These are phyloP conservation scores for Melanotaenia boesemani DNA, from an alignment of 2,797 vertebrate genomes.

Conservation along the genomic window DNA sequence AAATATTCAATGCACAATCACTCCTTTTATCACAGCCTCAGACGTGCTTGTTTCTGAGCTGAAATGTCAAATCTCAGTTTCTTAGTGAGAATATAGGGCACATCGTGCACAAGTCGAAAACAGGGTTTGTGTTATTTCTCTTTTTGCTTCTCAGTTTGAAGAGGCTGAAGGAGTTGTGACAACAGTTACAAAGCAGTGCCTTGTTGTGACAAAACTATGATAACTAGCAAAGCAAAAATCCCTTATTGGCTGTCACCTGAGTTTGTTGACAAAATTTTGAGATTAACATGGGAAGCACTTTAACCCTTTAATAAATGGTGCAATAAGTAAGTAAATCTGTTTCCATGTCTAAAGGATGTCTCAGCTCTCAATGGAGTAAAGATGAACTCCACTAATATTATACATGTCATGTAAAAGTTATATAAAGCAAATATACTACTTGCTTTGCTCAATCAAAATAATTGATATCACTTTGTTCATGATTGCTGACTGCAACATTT, in stretches of 20 bases:
- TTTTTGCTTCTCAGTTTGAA: background rate
- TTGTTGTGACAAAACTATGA: background rate
- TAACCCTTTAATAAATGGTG: background rate
- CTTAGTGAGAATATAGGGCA: slow-evolving; percentile 3
- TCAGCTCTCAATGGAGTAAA: background rate
- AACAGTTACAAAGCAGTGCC: background rate
- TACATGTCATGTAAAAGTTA: background rate
- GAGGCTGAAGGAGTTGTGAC: background rate
- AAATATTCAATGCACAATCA: slow-evolving; percentile 33
- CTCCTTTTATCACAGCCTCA: background rate
- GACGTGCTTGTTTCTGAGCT: background rate
- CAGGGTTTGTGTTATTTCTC: slow-evolving; percentile 1
- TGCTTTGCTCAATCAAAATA: background rate
- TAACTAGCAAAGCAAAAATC: background rate
- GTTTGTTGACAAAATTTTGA: background rate
- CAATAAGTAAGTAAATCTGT: background rate
- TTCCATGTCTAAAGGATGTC: background rate
- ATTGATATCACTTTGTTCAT: background rate
- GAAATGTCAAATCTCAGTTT: slow-evolving; percentile 1
- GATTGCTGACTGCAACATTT: background rate
- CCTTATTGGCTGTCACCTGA: background rate
- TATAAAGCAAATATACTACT: too few relatives aligned
- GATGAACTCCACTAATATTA: background rate
- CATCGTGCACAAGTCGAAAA: background rate
- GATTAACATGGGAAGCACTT: background rate